Evolutionary conservation across 2,888 invertebrate species (phyloP).

Genomic region (Athalia rosae): DNA sequence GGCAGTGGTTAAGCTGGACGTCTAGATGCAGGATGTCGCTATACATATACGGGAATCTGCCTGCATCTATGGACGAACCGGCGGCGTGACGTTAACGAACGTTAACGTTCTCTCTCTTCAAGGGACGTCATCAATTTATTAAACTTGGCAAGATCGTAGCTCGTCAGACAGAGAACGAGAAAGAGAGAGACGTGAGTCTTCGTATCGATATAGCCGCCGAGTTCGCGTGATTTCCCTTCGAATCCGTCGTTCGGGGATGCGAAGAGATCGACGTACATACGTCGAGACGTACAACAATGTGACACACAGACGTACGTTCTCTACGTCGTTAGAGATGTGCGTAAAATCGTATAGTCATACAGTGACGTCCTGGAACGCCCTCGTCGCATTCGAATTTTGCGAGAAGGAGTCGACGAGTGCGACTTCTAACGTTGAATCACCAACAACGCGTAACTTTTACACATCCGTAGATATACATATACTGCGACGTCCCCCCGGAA

Average conservation of each 20-base stretch:
- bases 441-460: constrained; percentile 36
- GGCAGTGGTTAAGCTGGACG: no score
- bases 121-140: constrained; percentile 35
- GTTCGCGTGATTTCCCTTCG: no score
- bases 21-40: background rate
- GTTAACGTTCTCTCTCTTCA: constrained; percentile 36
- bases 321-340: constrained; percentile 35
- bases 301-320: constrained; percentile 26
- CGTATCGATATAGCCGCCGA: background rate
- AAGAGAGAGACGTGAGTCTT: background rate
- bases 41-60: no score
- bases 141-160: constrained; percentile 34
- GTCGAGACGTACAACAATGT: background rate
- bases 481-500: no score
- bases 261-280: no score
- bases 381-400: constrained; percentile 20
- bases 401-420: background rate
- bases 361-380: constrained; percentile 11
- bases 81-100: constrained; percentile 12
- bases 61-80: constrained; percentile 25
- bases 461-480: background rate
- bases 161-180: background rate
- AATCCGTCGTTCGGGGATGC: no score
- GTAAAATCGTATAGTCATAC: background rate
- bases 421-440: constrained; percentile 14